Evolutionary conservation across 2,797 vertebrate genomes (phyloP), one percentile per base, ranked within the genome.

Genomic region (Etheostoma perlongum): DNA sequence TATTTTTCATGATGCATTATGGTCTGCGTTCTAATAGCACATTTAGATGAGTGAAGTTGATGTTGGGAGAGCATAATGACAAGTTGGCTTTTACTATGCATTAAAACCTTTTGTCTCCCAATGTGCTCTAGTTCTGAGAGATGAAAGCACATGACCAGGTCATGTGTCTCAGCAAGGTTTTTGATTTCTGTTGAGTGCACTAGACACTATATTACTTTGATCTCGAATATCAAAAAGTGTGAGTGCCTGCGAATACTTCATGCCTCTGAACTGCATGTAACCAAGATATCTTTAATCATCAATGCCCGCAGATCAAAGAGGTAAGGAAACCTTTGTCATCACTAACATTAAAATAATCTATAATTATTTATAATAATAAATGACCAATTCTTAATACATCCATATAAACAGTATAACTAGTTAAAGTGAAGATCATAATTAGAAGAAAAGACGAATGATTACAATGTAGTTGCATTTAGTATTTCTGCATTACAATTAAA

Each of bases 101-200:
- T 70, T 25, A 40, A 74, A 53, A 49, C 62, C 47, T 65, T 70
- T 46, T 64, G 67, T 68, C 52, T 67, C 6, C 3, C 36, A 51
- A 30, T 59, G 66, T 65, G 53, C 27, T 72, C 44, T 51, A 15
- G 25, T 27, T 30, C 49, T 55, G 67, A 53, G 57, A 82, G 85
- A 85, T 89, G 74, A 91, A 92, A 90, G 89, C 67, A 46, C 53
- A 59, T 70, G 54, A 72, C 63, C 74, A 47, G 42, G 25, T 9
- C 46, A 21, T 62, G 66, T 53, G 51, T 85, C 58, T 71, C 25
- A 65, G 60, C 49, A 40, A 80, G 70, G 52, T 4, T 40, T 40
- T 40, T 12, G 36, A 40, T 54, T 68, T 75, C 47, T 68, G 53
- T 62, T 64, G 48, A 84, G 77, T 78, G 57, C 59, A 76, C 30